A percentile compares a stretch with the other conserved stretches of the same genome.
Conservation (phyloP, 2,113 vertebrate genomes). For the Dipodomys merriami region DNA sequence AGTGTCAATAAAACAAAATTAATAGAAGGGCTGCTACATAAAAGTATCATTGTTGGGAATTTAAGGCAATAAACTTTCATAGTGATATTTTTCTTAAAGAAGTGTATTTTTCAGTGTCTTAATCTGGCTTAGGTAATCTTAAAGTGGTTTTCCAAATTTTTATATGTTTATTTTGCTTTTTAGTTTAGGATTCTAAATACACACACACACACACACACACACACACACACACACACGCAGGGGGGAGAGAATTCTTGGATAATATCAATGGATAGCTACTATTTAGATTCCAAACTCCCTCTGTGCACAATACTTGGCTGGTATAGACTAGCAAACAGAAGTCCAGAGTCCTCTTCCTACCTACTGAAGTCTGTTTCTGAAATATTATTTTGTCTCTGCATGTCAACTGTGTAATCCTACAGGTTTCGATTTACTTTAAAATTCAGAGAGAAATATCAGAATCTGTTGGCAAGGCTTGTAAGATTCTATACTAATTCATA, state of each 20-base stretch:
- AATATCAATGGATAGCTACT: accelerated
- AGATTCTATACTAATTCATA: background rate
- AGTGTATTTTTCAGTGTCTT: background rate
- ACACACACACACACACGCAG: too few relatives aligned
- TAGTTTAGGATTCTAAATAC: background rate
- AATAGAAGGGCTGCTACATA: background rate
- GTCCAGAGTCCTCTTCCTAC: background rate
- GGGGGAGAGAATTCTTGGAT: background rate
- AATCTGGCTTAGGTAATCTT: background rate
- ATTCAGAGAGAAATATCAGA: background rate
- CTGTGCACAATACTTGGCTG: background rate
- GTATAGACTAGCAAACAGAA: background rate
- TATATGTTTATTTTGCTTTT: background rate
- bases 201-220: too few relatives aligned
- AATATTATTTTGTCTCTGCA: background rate
- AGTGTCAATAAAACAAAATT: background rate
- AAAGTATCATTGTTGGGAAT: background rate
- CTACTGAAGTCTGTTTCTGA: background rate
- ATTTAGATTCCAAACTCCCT: background rate
- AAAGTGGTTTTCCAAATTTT: background rate
- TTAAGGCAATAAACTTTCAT: slow-evolving; percentile 5
- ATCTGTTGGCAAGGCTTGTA: background rate
- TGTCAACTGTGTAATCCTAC: background rate
- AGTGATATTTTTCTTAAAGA: background rate
- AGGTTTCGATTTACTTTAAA: background rate